Evolutionary conservation across 2,113 vertebrate genomes (phyloP).

Genomic region (Oncorhynchus keta): DNA sequence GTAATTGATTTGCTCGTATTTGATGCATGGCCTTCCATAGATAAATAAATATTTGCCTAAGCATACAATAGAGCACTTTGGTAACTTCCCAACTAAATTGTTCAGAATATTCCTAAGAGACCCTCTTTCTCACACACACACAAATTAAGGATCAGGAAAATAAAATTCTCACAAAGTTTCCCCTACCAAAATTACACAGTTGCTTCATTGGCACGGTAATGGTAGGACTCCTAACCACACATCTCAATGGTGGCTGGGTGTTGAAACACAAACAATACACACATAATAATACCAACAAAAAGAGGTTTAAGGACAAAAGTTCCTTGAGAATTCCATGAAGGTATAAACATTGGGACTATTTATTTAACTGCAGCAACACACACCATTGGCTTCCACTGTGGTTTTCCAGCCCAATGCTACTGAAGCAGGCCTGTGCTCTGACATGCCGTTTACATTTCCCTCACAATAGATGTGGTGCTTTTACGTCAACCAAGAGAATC

Average conservation of each 20-base stretch:
- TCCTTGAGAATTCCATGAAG: background rate
- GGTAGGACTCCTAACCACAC: conserved; percentile 26
- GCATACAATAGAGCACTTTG: background rate
- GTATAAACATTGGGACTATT: background rate
- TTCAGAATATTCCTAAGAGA: background rate
- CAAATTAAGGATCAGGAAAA: background rate
- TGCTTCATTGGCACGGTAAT: conserved; percentile 28
- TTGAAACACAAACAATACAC: conserved; percentile 25
- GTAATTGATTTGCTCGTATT: background rate
- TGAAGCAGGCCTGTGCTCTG: conserved; percentile 50
- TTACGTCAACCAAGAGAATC: background rate
- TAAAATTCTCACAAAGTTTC: conserved; percentile 16
- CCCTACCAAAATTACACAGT: conserved; percentile 32
- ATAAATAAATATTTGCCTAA: background rate
- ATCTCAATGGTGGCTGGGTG: conserved; percentile 23
- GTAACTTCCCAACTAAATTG: too few species aligned
- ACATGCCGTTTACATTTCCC: conserved; percentile 61
- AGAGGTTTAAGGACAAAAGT: background rate
- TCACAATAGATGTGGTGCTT: conserved; percentile 54
- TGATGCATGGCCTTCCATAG: background rate
- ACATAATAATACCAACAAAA: conserved; percentile 11
- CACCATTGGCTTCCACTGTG: conserved; percentile 10
- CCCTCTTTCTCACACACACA: conserved; percentile 8
- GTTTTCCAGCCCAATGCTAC: conserved; percentile 46
- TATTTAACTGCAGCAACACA: background rate